phyloP scores from a whole-genome alignment of 2,888 invertebrate species.

The Phengaris arion region DNA sequence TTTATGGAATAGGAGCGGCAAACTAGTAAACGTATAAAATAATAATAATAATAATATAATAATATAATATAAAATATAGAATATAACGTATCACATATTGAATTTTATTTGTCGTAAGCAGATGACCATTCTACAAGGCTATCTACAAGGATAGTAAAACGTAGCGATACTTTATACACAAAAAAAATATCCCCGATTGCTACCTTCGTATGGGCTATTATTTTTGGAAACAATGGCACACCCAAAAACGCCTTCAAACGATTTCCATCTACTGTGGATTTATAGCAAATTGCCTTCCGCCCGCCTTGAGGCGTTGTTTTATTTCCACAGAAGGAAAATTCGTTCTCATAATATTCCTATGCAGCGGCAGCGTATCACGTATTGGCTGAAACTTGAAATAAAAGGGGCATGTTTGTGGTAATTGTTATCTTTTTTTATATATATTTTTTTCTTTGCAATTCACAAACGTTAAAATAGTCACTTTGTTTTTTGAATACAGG shows the following conservation, averaged over 20 bases:
- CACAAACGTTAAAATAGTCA: too few relatives aligned
- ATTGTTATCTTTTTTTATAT: background rate
- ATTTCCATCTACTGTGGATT: constrained; percentile 66
- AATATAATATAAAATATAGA: too few relatives aligned
- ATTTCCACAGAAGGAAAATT: constrained; percentile 56
- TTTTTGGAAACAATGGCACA: constrained; percentile 50
- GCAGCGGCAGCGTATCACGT: background rate
- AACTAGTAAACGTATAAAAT: too few relatives aligned
- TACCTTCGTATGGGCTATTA: constrained; percentile 32
- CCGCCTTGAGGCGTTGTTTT: constrained; percentile 66
- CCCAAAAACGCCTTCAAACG: constrained; percentile 61
- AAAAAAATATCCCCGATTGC: constrained; percentile 28
- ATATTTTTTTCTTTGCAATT: background rate
- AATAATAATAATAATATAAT: too few relatives aligned
- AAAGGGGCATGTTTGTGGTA: background rate
- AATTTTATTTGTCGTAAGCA: too few relatives aligned
- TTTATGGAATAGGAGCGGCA: too few relatives aligned
- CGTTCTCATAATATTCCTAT: constrained; percentile 47
- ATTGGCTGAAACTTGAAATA: constrained; percentile 8
- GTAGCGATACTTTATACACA: background rate
- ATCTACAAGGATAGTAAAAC: too few relatives aligned
- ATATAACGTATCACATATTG: too few relatives aligned
- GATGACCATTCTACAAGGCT: too few relatives aligned
- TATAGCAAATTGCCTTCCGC: constrained; percentile 71
- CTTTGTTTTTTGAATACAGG: too few relatives aligned